Conservation (phyloP, 2,797 vertebrate genomes). For the Xiphophorus birchmanni region DNA sequence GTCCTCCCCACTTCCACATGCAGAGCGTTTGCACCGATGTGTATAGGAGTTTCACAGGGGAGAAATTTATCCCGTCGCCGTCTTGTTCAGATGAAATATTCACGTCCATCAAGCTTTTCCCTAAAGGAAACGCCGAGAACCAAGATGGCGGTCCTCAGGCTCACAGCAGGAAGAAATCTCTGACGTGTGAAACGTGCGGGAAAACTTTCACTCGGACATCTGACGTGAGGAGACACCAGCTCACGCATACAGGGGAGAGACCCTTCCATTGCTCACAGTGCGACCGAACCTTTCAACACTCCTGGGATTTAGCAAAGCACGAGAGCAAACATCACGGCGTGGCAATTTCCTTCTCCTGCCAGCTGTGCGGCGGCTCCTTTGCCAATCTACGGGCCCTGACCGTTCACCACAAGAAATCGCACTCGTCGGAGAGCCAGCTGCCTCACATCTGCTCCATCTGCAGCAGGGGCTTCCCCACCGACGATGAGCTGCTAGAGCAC, state of each 20-base stretch:
- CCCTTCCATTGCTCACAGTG: conserved; percentile 81
- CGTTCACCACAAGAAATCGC: conserved; percentile 75
- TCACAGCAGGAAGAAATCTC: conserved; percentile 34
- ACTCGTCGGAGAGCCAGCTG: conserved; percentile 60
- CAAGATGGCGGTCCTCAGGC: not conserved
- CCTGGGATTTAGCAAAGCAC: conserved; percentile 83
- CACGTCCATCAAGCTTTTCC: conserved; percentile 74
- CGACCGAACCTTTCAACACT: conserved; percentile 82
- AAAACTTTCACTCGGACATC: conserved; percentile 80
- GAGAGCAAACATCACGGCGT: conserved; percentile 73
- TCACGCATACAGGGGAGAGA: conserved; percentile 82
- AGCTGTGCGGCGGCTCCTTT: conserved; percentile 69
- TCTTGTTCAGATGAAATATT: conserved; percentile 69
- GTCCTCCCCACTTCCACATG: conserved; percentile 75
- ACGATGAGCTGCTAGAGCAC: conserved; percentile 72
- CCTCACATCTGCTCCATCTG: conserved; percentile 84
- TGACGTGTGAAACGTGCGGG: conserved; percentile 73
- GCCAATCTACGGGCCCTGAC: conserved; percentile 73
- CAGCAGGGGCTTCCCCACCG: conserved; percentile 62
- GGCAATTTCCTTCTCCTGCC: conserved; percentile 75
- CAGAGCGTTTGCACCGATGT: conserved; percentile 57
- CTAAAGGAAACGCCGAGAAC: conserved; percentile 20
- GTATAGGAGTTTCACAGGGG: conserved; percentile 55
- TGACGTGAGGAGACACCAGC: conserved; percentile 80
- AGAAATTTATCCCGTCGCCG: conserved; percentile 53